A percentile compares a stretch with the other conserved stretches of the same genome.
These are phyloP conservation scores for Microcebus ravelobensis DNA, from an alignment of 2,113 vertebrate genomes.

Conservation along the genomic window DNA sequence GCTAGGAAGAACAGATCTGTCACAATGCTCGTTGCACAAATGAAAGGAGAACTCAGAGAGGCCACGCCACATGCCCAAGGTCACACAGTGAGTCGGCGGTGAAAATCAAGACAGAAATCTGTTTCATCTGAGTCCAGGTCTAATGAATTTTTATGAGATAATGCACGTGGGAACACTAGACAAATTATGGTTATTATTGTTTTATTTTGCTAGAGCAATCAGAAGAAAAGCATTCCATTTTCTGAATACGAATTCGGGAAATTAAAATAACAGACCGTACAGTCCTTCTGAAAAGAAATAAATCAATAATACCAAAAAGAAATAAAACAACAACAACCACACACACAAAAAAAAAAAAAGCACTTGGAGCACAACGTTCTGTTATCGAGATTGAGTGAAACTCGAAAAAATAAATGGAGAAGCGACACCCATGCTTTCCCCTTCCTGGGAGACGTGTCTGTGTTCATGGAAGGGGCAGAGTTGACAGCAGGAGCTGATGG, in stretches of 20 bases:
- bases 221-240: conserved; percentile 42
- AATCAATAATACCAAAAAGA: conserved; percentile 44
- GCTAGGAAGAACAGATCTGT: neutral
- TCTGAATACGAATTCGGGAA: conserved; percentile 39
- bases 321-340: neutral
- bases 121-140: neutral
- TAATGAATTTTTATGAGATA: neutral
- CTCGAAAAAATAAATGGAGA: conserved; percentile 14
- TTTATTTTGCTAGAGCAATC: conserved; percentile 11
- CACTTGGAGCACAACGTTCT: neutral
- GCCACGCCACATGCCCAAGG: neutral
- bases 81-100: neutral
- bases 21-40: neutral
- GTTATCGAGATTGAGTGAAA: conserved; percentile 32
- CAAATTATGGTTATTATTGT: neutral
- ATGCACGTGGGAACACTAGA: neutral
- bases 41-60: neutral
- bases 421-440: neutral
- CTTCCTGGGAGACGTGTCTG: conserved; percentile 36
- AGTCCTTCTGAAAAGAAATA: conserved; percentile 32
- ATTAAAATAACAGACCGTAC: conserved; percentile 55
- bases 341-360: no score
- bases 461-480: conserved; percentile 12
- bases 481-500: neutral
- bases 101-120: neutral